Evolutionary conservation across 2,113 vertebrate species (phyloP), one percentile per base, ranked within the genome.

Genomic region (Rhinolophus ferrumequinum): DNA sequence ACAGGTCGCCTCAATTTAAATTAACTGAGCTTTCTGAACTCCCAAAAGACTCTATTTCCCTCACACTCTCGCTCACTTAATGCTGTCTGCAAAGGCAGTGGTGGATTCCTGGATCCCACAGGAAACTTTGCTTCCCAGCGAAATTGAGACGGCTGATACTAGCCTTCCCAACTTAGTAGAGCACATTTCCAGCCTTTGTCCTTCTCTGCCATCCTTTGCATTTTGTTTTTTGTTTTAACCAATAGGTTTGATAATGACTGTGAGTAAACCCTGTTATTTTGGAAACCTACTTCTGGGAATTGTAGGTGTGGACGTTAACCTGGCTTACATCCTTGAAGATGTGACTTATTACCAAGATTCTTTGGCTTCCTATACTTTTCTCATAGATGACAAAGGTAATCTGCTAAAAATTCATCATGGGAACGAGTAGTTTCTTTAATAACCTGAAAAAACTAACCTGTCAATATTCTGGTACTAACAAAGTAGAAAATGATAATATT

Each of bases 261-360:
- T 99, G 94, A 99, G 99, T 88, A 99, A 99, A 69, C 99, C 99
- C 0, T 99, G 99, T 97, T 99, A 99, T 98, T 99, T 99, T 41
- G 99, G 99, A 67, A 99, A 99, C 98, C 98, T 99, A 58, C 99
- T 99, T 92, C 98, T 99, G n/a, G 99, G 99, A 15, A 99, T 99
- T 84, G 99, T 99, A 56, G 99, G 99, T 8, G 99, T 99, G 13
- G 99, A 99, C 4, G 99, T 99, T 91, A 99, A 99, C 84, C 98
- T 99, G 26, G 99, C 99, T 0, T 99, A 99, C 80, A 99, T 99
- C 96, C 98, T 99, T 85, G 99, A 99, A 98, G 99, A 99, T 6
- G 99, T 99, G 96, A 99, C 99, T 1, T 99, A 99, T 97, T 99
- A 99, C 96, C 99, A 99, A 94, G 99, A 99, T 97, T 99, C 99